These are phyloP conservation scores for Eristalis tenax DNA, from an alignment of 2,888 invertebrate genomes.

Conservation along the genomic window DNA sequence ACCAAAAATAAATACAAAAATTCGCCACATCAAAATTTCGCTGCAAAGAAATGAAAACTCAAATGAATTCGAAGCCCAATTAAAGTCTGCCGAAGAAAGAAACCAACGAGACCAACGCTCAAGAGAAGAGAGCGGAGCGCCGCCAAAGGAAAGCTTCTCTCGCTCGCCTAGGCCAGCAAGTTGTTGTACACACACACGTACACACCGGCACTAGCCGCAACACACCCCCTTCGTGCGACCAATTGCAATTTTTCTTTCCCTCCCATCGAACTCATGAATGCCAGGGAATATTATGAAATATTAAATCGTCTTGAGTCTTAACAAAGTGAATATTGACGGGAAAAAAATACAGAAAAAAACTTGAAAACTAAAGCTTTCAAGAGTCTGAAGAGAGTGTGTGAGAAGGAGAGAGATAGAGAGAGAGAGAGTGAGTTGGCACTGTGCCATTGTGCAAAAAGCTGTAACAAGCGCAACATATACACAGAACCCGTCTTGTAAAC, in stretches of 20 bases:
- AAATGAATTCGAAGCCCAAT: constrained; percentile 3
- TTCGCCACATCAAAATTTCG: neutral
- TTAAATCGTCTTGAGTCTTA: constrained; percentile 21
- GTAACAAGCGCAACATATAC: constrained; percentile 30
- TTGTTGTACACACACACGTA: neutral
- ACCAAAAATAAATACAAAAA: constrained; percentile 19
- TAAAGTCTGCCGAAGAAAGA: neutral
- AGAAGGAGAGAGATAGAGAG: neutral
- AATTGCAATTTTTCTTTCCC: constrained; percentile 38
- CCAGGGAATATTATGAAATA: constrained; percentile 38
- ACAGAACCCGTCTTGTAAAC: constrained; percentile 53
- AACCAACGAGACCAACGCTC: constrained; percentile 14
- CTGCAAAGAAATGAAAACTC: neutral
- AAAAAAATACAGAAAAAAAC: constrained; percentile 3
- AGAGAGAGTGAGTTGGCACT: constrained; percentile 38
- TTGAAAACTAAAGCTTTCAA: constrained; percentile 11
- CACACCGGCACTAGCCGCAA: constrained; percentile 15
- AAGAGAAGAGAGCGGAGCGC: constrained; percentile 29
- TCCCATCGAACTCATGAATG: neutral
- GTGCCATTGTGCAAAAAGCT: constrained; percentile 49
- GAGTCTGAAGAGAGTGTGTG: neutral
- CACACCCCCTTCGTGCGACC: constrained; percentile 58
- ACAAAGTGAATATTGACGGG: neutral
- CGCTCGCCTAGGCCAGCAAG: constrained; percentile 11
- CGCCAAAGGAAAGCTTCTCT: constrained; percentile 20